Evolutionary conservation across 2,888 invertebrate genomes (phyloP).

Genomic region (Morpho deidamia): DNA sequence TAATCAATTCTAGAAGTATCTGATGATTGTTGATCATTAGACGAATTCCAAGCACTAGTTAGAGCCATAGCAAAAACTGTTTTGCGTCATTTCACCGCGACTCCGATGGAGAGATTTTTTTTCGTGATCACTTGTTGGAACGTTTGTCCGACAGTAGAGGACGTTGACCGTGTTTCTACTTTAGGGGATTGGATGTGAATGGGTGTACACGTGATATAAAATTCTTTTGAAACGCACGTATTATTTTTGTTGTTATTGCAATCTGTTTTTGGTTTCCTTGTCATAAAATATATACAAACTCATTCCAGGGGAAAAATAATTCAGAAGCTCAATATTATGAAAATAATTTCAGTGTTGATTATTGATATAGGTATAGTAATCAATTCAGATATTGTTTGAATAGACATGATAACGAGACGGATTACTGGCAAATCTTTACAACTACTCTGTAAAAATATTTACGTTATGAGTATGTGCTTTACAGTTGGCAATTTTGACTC

Average conservation of each 20-base stretch:
- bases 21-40: slow-evolving; percentile 35
- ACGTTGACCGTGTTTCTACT: slow-evolving; percentile 67
- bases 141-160: slow-evolving; percentile 56
- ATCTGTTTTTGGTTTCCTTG: neutral
- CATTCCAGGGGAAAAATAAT: neutral
- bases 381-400: neutral
- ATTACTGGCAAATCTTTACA: neutral
- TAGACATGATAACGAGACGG: slow-evolving; percentile 3
- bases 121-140: slow-evolving; percentile 62
- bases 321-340: neutral
- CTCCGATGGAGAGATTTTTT: slow-evolving; percentile 48
- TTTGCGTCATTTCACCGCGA: slow-evolving; percentile 60
- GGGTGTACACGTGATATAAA: slow-evolving; percentile 30
- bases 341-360: neutral
- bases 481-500: slow-evolving; percentile 1
- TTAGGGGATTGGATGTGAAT: slow-evolving; percentile 43
- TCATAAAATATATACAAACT: too few species aligned
- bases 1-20: neutral
- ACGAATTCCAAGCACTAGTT: slow-evolving; percentile 47
- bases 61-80: slow-evolving; percentile 50
- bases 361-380: neutral
- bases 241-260: slow-evolving; percentile 2
- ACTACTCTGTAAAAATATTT: neutral
- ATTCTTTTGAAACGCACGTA: slow-evolving; percentile 6
- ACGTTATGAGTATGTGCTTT: neutral